These are phyloP conservation scores for Lymantria monacha DNA, from an alignment of 2,888 invertebrate species.

Conservation along the genomic window DNA sequence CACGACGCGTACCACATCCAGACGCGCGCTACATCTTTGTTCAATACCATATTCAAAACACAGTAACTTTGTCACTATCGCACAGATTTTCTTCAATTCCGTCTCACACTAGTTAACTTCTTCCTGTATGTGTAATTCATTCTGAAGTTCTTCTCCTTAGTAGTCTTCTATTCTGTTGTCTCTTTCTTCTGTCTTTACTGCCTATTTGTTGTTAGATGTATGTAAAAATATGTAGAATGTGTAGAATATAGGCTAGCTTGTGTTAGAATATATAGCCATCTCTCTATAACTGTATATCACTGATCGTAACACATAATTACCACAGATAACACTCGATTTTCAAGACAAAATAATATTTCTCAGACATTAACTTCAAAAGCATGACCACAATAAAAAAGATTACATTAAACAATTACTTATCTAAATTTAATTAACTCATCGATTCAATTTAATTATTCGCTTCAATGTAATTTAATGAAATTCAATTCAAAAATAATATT, in stretches of 20 bases:
- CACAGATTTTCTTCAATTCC: slow-evolving; percentile 18
- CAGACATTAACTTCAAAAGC: no score
- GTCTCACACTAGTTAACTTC: slow-evolving; percentile 8
- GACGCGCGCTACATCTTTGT: slow-evolving; percentile 2
- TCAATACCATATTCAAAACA: slow-evolving; percentile 1
- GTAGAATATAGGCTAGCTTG: neutral
- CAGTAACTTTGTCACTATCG: slow-evolving; percentile 23
- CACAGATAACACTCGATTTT: no score
- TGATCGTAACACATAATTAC: no score
- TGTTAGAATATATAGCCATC: no score
- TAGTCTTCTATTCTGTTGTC: slow-evolving; percentile 6
- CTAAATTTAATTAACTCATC: no score
- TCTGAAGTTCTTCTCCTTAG: slow-evolving; percentile 18
- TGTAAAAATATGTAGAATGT: slow-evolving; percentile 1
- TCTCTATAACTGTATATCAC: neutral
- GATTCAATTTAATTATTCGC: no score
- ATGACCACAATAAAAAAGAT: no score
- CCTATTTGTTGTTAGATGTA: slow-evolving; percentile 18
- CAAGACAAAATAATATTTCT: no score
- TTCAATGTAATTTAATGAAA: no score
- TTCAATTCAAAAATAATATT: no score
- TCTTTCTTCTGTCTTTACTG: slow-evolving; percentile 4
- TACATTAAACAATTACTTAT: no score
- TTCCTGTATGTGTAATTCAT: slow-evolving; percentile 18
- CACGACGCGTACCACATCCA: slow-evolving; percentile 2